A percentile compares a stretch with the other conserved stretches of the same genome.
Evolutionary conservation across 92 coral and sea anemone species (phyloP).

Genomic region (Phenganax subtilis): DNA sequence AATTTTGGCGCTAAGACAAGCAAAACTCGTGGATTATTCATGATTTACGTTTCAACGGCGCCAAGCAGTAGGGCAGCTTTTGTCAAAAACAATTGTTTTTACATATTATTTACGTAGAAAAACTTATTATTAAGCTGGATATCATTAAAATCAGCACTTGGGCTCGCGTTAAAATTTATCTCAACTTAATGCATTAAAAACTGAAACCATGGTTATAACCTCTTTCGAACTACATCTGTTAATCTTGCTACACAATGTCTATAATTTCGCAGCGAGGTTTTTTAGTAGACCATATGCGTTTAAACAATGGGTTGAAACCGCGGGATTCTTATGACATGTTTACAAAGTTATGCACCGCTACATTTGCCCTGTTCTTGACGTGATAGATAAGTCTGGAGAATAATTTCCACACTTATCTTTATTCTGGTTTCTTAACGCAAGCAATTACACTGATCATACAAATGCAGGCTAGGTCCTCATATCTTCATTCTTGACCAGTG

Average conservation of each 20-base stretch:
- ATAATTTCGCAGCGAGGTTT: background rate
- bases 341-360: background rate
- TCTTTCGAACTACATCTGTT: no score
- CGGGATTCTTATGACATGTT: background rate
- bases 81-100: constrained; percentile 20
- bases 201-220: background rate
- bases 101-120: background rate
- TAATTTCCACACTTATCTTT: background rate
- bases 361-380: no score
- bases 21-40: constrained; percentile 26
- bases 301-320: background rate
- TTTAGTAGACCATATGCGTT: background rate
- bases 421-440: no score
- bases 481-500: no score
- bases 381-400: background rate
- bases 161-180: background rate
- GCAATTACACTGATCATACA: no score
- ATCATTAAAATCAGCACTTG: background rate
- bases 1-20: background rate
- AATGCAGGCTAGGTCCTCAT: no score
- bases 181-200: background rate
- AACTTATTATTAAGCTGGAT: no score
- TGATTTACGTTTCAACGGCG: background rate
- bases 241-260: background rate
- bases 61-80: constrained; percentile 11